Evolutionary conservation across 2,888 invertebrate genomes (phyloP), one percentile per base, ranked within the genome.

Genomic region (Timandra comae): DNA sequence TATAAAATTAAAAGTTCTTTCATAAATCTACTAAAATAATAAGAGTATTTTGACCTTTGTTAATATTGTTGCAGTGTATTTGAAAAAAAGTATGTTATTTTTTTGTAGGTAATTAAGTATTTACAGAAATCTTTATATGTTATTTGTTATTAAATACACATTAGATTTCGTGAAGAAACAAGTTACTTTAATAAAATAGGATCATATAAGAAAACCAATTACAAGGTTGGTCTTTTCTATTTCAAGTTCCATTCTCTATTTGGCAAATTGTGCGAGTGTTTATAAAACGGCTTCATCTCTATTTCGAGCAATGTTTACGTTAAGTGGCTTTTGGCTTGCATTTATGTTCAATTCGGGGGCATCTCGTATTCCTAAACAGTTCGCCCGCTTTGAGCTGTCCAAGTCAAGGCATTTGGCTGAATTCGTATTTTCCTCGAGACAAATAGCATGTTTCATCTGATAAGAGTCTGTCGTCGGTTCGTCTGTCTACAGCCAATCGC

Each of bases 381-480:
- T 54, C 53, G 46, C 58, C 42, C 57, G 63, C 65, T 63, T 56
- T 56, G 62, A 61, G 61, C 56, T 64, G 70, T 67, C 69, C 67
- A 49, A 57, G 56, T 53, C 60, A 49, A 62, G 59, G 60, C 59
- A 65, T 72, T 75, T 66, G 71, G 71, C 72, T 68, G 68, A 69
- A 70, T 71, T 67, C 63, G 67, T 69, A 64, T 69, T 73, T 70
- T 67, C 58, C 60, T 55, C 62, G 60, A 72, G 68, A 74, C 71
- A 78, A 78, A 81, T 77, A 78, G 75, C 74, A 74, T 74, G 74
- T 71, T 65, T 63, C 65, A 80, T 79, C 78, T 65, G 78, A 80
- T 81, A 81, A 77, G 74, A 61, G 68, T 51, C 62, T 74, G 79
- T 79, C 77, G 75, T 71, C 80, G 70, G 64, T 66, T 73, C 70